Conservation (phyloP, 2,797 vertebrate genomes). For the Percopsis omiscomaycus region DNA sequence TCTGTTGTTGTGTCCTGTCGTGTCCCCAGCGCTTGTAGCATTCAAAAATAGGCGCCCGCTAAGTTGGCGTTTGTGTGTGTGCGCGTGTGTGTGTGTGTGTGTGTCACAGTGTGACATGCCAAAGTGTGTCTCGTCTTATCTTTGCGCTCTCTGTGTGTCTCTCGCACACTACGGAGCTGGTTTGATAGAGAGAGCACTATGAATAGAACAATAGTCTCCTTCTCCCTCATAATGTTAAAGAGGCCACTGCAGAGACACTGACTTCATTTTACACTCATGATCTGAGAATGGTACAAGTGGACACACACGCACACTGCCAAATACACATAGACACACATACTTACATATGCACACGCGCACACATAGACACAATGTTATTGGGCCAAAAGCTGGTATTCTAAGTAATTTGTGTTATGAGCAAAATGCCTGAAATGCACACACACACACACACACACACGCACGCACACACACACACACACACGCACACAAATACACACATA, state of each 20-base stretch:
- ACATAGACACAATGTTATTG: background rate
- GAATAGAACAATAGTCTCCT: slow-evolving; percentile 76
- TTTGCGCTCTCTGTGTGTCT: slow-evolving; percentile 20
- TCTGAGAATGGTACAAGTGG: slow-evolving; percentile 54
- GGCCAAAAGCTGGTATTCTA: background rate
- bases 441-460: background rate
- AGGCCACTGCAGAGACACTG: slow-evolving; percentile 64
- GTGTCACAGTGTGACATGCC: slow-evolving; percentile 49
- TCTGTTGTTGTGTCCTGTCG: slow-evolving; percentile 17
- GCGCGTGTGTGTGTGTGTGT: slow-evolving; percentile 12
- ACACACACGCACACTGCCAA: slow-evolving; percentile 27
- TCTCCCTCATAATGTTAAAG: slow-evolving; percentile 69
- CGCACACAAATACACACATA: background rate
- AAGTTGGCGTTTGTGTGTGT: slow-evolving; percentile 21
- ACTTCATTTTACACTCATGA: slow-evolving; percentile 72
- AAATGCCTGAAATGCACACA: background rate
- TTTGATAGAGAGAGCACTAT: slow-evolving; percentile 68
- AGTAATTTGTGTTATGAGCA: too few relatives aligned
- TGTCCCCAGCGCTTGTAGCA: slow-evolving; percentile 1
- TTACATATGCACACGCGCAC: background rate
- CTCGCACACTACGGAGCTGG: slow-evolving; percentile 54
- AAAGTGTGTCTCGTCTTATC: slow-evolving; percentile 35
- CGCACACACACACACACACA: slow-evolving; percentile 1
- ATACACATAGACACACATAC: background rate
- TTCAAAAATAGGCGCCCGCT: slow-evolving; percentile 4